These are phyloP conservation scores for Bubo scandiacus DNA, from an alignment of 2,113 vertebrate genomes.

Conservation along the genomic window DNA sequence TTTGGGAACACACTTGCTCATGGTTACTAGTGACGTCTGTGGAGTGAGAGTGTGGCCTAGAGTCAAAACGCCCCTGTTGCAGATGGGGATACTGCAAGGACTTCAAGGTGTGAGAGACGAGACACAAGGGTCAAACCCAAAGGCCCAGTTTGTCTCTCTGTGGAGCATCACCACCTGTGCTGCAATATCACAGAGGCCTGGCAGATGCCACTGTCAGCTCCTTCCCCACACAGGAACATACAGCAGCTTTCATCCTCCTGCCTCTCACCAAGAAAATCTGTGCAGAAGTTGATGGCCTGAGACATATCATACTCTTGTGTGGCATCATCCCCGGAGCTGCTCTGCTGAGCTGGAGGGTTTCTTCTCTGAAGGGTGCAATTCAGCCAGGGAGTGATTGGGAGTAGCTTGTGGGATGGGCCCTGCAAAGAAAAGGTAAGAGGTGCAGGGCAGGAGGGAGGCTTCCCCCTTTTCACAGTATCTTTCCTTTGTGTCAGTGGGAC, in stretches of 20 bases:
- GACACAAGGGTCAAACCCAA: background rate
- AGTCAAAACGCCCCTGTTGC: background rate
- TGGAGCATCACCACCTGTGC: background rate
- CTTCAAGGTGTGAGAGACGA: background rate
- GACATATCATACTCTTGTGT: background rate
- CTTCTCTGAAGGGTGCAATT: background rate
- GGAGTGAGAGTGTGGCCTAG: background rate
- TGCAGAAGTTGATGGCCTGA: background rate
- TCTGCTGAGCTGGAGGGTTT: background rate
- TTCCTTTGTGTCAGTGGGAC: background rate
- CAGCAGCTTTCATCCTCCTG: background rate
- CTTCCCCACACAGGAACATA: background rate
- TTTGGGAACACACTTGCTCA: background rate
- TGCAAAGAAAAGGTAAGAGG: background rate
- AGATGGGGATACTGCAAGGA: background rate
- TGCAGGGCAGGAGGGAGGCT: background rate
- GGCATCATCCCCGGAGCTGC: background rate
- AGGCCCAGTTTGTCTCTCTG: background rate
- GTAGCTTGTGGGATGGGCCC: background rate
- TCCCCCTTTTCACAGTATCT: constrained; percentile 19
- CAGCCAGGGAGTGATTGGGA: background rate
- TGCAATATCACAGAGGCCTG: background rate
- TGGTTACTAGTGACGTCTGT: background rate
- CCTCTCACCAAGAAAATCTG: background rate
- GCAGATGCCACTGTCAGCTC: background rate